Percentiles rank a stretch among this genome's conserved stretches.
Conservation (phyloP, 2,888 invertebrate genomes). For the Cremastinae sp. region DNA sequence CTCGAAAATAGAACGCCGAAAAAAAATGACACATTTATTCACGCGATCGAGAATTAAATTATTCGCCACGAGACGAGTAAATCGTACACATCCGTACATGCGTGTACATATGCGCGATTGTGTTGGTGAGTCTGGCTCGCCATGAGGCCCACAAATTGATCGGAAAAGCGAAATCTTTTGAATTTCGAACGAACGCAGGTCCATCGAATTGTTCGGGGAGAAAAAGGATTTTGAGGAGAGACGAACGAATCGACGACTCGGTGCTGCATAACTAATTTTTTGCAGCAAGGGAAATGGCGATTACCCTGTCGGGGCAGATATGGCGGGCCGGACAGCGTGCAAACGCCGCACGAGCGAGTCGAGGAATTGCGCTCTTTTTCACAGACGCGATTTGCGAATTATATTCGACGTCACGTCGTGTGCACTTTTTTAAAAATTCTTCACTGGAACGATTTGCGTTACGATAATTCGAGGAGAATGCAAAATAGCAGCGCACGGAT, state of each 20-base stretch:
- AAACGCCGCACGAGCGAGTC: conserved; percentile 17
- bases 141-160: conserved; percentile 9
- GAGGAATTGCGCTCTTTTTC: neutral
- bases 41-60: too few species aligned
- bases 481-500: conserved; percentile 16
- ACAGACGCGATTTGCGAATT: neutral
- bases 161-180: too few species aligned
- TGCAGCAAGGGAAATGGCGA: conserved; percentile 52
- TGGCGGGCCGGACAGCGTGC: conserved; percentile 47
- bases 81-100: too few species aligned
- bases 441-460: neutral
- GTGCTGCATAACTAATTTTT: conserved; percentile 27
- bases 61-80: too few species aligned
- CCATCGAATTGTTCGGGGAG: too few species aligned
- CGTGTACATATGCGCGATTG: too few species aligned
- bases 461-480: neutral
- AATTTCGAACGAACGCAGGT: too few species aligned
- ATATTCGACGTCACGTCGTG: too few species aligned
- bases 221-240: neutral
- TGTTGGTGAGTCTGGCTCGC: neutral
- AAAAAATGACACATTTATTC: too few species aligned
- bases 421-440: too few species aligned
- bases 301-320: conserved; percentile 39
- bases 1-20: neutral
- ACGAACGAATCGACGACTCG: neutral